phyloP scores from a whole-genome alignment of 1,140 invertebrate species.

The Eriocheir sinensis region DNA sequence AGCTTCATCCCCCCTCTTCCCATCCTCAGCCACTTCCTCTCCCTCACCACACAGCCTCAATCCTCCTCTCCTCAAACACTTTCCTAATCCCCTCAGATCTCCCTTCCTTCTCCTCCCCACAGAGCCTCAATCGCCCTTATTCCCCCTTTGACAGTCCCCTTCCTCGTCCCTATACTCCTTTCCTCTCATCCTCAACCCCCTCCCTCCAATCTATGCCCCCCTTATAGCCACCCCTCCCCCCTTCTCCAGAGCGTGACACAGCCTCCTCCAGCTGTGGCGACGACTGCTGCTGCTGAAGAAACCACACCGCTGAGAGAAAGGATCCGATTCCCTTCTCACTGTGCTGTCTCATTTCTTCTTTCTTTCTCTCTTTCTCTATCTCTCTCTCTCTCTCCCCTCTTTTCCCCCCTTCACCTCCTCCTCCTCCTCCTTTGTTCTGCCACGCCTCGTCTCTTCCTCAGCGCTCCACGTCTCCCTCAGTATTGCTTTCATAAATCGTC shows the following conservation, averaged over 20 bases:
- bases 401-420: background rate
- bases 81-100: no score
- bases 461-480: background rate
- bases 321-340: background rate
- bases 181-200: no score
- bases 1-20: background rate
- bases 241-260: no score
- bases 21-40: background rate
- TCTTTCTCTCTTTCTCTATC: background rate
- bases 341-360: background rate
- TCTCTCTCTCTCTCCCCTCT: background rate
- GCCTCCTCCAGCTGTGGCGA: no score
- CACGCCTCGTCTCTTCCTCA: background rate
- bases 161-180: no score
- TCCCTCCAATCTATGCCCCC: no score
- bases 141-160: no score
- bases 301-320: background rate
- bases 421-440: no score
- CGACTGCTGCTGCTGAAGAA: background rate
- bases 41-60: background rate
- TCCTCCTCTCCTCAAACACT: background rate
- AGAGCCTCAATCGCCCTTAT: no score
- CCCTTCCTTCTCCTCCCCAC: no score
- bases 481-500: background rate
- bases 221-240: no score